Evolutionary conservation across 2,888 invertebrate species (phyloP).

Genomic region (Ptychoptera albimana): DNA sequence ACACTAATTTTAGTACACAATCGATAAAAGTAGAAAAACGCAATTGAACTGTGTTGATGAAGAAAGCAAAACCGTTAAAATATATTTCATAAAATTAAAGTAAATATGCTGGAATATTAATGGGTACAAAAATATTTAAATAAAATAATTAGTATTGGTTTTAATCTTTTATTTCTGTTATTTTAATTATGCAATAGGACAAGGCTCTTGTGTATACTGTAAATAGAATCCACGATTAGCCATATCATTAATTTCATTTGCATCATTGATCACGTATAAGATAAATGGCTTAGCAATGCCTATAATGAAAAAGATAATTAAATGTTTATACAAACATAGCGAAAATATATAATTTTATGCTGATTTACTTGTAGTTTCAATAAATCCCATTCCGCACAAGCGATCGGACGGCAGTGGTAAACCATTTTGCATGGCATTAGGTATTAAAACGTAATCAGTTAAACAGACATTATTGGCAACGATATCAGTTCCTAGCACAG

Average conservation of each 20-base stretch:
- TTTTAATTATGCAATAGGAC: constrained; percentile 26
- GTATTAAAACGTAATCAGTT: constrained; percentile 60
- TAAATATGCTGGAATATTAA: too few species aligned
- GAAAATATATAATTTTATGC: constrained; percentile 1
- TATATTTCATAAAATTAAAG: too few species aligned
- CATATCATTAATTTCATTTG: constrained; percentile 44
- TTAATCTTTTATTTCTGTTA: too few species aligned
- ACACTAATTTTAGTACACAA: too few species aligned
- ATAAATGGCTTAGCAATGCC: constrained; percentile 54
- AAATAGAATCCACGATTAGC: constrained; percentile 63
- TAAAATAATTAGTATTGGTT: too few species aligned
- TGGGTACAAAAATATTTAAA: too few species aligned
- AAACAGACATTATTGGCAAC: constrained; percentile 43
- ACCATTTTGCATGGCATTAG: constrained; percentile 41
- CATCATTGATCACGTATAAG: constrained; percentile 52
- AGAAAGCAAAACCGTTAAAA: too few species aligned
- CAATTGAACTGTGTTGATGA: too few species aligned
- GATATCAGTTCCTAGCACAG: constrained; percentile 41
- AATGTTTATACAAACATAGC: constrained; percentile 10
- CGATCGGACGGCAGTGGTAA: constrained; percentile 36
- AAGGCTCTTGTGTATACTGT: constrained; percentile 48
- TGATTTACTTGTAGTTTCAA: constrained; percentile 43
- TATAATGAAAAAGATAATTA: constrained; percentile 22
- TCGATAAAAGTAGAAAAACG: too few species aligned
- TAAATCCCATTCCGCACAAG: constrained; percentile 60